Evolutionary conservation across 2,888 invertebrate genomes (phyloP).

Genomic region (Cyrtodaria siliqua): DNA sequence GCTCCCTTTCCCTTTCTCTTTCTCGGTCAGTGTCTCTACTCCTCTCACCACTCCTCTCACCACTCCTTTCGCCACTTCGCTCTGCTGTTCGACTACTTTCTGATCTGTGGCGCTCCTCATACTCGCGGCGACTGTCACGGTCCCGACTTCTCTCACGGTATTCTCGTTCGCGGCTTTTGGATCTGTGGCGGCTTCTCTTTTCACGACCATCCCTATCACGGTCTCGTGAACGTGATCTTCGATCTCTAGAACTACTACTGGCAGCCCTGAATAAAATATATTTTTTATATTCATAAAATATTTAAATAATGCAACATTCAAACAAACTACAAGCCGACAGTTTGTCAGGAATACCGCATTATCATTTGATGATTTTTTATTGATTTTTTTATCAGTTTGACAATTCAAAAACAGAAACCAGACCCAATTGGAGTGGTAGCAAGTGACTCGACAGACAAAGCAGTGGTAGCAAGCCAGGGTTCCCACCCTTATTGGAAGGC

Average conservation of each 20-base stretch:
- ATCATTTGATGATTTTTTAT: too few relatives aligned
- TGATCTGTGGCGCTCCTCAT: slow-evolving; percentile 78
- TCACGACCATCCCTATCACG: slow-evolving; percentile 85
- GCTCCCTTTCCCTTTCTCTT: slow-evolving; percentile 82
- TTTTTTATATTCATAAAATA: too few relatives aligned
- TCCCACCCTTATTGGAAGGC: too few relatives aligned
- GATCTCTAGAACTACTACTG: slow-evolving; percentile 29
- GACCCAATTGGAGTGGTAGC: too few relatives aligned
- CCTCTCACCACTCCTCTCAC: slow-evolving; percentile 55
- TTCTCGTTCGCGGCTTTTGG: slow-evolving; percentile 87
- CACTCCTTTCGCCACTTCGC: slow-evolving; percentile 62
- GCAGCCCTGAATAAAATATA: neutral
- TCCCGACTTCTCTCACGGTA: slow-evolving; percentile 88
- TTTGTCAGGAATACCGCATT: too few relatives aligned
- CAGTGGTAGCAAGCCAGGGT: too few relatives aligned
- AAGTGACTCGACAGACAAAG: too few relatives aligned
- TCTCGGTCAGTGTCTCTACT: slow-evolving; percentile 80
- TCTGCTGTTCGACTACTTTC: slow-evolving; percentile 52
- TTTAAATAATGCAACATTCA: too few relatives aligned
- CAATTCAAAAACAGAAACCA: too few relatives aligned
- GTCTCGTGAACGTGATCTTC: slow-evolving; percentile 93
- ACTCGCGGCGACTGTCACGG: slow-evolving; percentile 86
- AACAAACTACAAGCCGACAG: too few relatives aligned
- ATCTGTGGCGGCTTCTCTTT: slow-evolving; percentile 83
- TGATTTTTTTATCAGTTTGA: too few relatives aligned